Evolutionary conservation across 1,140 invertebrate species (phyloP).

Genomic region (Caerostris extrusa): DNA sequence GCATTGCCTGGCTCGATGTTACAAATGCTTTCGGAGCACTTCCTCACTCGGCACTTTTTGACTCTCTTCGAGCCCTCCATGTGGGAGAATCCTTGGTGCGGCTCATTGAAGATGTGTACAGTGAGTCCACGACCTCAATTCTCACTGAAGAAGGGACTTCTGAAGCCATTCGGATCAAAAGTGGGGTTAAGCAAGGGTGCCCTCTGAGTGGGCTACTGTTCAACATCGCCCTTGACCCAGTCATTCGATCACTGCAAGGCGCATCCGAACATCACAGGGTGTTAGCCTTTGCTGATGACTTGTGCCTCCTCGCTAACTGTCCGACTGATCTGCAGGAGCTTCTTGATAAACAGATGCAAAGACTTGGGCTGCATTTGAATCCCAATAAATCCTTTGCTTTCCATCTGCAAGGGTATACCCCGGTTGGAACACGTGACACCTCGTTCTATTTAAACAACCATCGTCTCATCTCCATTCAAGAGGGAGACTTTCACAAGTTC

Average conservation of each 20-base stretch:
- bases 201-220: background rate
- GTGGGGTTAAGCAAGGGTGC: background rate
- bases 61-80: accelerated
- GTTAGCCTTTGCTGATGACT: background rate
- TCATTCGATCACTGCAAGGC: accelerated
- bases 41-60: background rate
- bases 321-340: too few species aligned
- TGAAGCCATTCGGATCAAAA: background rate
- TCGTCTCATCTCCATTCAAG: background rate
- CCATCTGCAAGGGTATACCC: background rate
- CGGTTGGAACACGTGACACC: background rate
- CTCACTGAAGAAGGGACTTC: background rate
- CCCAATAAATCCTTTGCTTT: background rate
- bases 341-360: too few species aligned
- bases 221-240: background rate
- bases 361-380: background rate
- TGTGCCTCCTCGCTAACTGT: too few species aligned
- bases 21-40: background rate
- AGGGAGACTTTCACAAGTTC: background rate
- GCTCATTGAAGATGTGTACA: background rate
- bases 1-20: background rate
- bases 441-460: background rate
- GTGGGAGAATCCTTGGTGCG: background rate
- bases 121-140: background rate
- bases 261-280: background rate